Evolutionary conservation across 2,113 vertebrate species (phyloP).

Genomic region (Chauna torquata): DNA sequence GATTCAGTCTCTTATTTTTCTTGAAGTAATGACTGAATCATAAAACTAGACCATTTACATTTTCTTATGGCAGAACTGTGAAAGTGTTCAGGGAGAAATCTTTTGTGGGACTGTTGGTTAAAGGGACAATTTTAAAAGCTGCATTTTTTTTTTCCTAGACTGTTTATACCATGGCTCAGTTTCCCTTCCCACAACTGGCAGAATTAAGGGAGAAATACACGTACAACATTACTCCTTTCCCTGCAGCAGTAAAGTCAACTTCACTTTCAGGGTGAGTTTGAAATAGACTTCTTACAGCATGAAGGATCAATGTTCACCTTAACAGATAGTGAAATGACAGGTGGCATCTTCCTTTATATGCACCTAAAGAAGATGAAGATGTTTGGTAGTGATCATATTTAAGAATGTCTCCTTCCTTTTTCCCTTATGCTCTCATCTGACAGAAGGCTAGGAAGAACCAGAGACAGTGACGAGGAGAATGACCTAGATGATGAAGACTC

Average conservation of each 20-base stretch:
- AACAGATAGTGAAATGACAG: neutral
- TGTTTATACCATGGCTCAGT: constrained; percentile 94
- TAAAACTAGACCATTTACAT: neutral
- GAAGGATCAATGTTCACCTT: neutral
- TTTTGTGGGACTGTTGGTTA: neutral
- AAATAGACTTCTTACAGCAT: neutral
- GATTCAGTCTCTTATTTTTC: neutral
- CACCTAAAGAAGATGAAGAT: neutral
- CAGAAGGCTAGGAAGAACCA: constrained; percentile 78
- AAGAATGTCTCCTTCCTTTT: neutral
- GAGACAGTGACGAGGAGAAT: constrained; percentile 94
- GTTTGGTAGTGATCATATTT: neutral
- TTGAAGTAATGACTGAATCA: neutral
- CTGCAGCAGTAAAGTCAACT: constrained; percentile 85
- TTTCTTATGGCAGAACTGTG: neutral
- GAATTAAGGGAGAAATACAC: constrained; percentile 98
- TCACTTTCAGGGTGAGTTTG: constrained; percentile 84
- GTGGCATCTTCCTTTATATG: neutral
- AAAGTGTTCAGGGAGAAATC: neutral
- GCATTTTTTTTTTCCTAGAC: constrained; percentile 75
- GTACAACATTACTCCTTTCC: constrained; percentile 98
- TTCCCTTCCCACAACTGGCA: constrained; percentile 95
- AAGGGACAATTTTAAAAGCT: neutral
- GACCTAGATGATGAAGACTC: constrained; percentile 92
- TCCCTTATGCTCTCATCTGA: constrained; percentile 20